phyloP scores from a whole-genome alignment of 2,888 invertebrate genomes.

The Hirtodrosophila duncani region DNA sequence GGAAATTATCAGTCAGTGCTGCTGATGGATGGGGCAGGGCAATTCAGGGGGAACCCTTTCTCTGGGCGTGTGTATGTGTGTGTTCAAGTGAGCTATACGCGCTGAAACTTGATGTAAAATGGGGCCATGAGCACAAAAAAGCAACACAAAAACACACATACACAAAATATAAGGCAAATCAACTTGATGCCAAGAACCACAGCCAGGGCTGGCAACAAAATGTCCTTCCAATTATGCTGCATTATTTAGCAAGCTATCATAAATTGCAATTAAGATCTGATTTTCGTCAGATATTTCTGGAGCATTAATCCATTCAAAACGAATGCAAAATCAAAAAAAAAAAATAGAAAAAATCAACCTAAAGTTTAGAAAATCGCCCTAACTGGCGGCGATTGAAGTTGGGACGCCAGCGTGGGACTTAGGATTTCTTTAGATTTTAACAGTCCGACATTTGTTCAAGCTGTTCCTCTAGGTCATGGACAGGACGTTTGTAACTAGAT shows the following conservation, averaged over 20 bases:
- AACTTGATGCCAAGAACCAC: no score
- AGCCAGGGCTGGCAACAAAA: no score
- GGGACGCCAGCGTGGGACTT: conserved; percentile 71
- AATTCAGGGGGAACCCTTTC: no score
- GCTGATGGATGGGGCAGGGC: neutral
- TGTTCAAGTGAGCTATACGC: conserved; percentile 47
- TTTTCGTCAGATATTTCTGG: no score
- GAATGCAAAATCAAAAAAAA: no score
- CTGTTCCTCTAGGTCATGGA: conserved; percentile 71
- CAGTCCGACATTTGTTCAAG: conserved; percentile 75
- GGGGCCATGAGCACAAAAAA: conserved; percentile 4
- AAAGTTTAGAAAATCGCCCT: no score
- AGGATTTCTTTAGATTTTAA: conserved; percentile 69
- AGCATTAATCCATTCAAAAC: no score
- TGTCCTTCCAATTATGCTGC: no score
- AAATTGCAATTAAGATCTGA: no score
- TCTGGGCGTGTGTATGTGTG: neutral
- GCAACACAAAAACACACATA: neutral
- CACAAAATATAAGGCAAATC: neutral
- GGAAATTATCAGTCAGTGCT: conserved; percentile 76
- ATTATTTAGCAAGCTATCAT: no score
- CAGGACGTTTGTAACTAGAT: conserved; percentile 52
- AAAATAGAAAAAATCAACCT: no score
- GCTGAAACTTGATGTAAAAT: conserved; percentile 49
- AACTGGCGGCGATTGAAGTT: conserved; percentile 65